phyloP scores from a whole-genome alignment of 2,113 vertebrate species.

The Chaenogobius annularis region DNA sequence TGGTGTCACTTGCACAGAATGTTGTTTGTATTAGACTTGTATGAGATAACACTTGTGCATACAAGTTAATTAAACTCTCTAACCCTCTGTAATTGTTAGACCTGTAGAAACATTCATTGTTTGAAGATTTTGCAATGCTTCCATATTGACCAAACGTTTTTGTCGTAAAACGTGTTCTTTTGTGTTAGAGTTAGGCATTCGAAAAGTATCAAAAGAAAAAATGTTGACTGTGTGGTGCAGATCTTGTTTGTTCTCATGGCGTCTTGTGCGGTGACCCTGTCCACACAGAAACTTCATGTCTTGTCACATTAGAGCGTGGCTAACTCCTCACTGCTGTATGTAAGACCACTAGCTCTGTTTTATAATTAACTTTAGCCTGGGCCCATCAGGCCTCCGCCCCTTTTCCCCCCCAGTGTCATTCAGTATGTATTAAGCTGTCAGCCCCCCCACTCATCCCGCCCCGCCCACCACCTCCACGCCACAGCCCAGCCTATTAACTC shows the following conservation, averaged over 20 bases:
- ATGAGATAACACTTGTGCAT: no score
- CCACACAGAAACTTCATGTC: conserved; percentile 48
- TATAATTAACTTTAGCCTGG: conserved; percentile 78
- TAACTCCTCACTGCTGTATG: conserved; percentile 67
- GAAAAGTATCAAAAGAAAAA: neutral
- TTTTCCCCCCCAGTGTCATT: conserved; percentile 72
- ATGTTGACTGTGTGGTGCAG: neutral
- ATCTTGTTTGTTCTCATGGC: neutral
- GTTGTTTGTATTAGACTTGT: no score
- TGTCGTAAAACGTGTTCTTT: neutral
- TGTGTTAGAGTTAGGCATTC: neutral
- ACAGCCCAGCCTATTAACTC: conserved; percentile 95
- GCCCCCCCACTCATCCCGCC: conserved; percentile 73
- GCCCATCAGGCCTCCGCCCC: conserved; percentile 70
- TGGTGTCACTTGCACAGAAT: no score
- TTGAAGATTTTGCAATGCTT: neutral
- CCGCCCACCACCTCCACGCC: conserved; percentile 77
- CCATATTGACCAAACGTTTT: neutral
- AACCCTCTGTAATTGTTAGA: no score
- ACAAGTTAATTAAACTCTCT: no score
- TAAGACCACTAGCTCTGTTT: conserved; percentile 71
- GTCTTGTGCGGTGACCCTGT: neutral
- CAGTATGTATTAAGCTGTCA: conserved; percentile 81
- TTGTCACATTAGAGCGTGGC: conserved; percentile 65
- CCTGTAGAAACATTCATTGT: no score